Conservation (phyloP, 2,797 vertebrate species). For the Gastrophryne carolinensis region DNA sequence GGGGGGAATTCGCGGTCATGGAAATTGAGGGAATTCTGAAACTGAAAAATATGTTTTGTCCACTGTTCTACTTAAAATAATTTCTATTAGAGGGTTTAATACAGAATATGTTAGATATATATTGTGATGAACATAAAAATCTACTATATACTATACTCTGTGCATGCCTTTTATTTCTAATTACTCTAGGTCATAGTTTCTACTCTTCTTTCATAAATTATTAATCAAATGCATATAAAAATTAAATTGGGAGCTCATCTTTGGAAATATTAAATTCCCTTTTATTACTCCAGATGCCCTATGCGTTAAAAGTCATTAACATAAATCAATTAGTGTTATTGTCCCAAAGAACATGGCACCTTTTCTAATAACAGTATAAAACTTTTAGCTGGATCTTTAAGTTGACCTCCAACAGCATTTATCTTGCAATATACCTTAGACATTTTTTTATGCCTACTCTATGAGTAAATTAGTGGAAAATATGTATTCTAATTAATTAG, state of each 20-base stretch:
- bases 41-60: too few relatives aligned
- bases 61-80: too few relatives aligned
- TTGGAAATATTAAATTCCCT: constrained; percentile 9
- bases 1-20: too few relatives aligned
- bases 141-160: too few relatives aligned
- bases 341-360: not conserved
- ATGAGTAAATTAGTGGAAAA: too few relatives aligned
- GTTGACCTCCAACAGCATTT: too few relatives aligned
- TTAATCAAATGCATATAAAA: constrained; percentile 32
- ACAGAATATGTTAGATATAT: constrained; percentile 1
- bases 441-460: too few relatives aligned
- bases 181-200: constrained; percentile 8
- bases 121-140: constrained; percentile 1
- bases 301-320: not conserved
- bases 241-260: constrained; percentile 22
- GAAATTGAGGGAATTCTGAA: too few relatives aligned
- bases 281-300: constrained; percentile 25
- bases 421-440: too few relatives aligned
- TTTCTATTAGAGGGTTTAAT: not conserved
- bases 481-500: too few relatives aligned
- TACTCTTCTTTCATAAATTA: constrained; percentile 15
- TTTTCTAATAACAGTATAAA: not conserved
- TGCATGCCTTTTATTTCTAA: constrained; percentile 20
- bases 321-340: constrained; percentile 1
- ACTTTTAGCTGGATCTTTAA: not conserved